Percentiles rank a stretch among this genome's conserved stretches.
Evolutionary conservation across 1,140 invertebrate genomes (phyloP).

Genomic region (Aphidius gifuensis): DNA sequence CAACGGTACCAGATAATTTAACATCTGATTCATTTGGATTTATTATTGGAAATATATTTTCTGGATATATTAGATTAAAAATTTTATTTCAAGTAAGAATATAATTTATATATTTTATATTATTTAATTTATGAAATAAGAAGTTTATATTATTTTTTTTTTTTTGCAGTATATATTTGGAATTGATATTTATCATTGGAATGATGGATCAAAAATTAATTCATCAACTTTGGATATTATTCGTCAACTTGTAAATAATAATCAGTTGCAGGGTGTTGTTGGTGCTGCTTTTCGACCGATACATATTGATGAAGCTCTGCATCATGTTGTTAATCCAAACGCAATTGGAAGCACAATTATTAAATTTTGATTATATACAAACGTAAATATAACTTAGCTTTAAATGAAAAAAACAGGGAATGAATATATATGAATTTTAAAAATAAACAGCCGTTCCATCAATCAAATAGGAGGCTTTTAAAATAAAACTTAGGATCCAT

Average conservation of each 20-base stretch:
- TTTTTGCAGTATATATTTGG: constrained; percentile 46
- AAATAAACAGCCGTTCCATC: constrained; percentile 1
- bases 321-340: constrained; percentile 63
- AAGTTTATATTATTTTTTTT: constrained; percentile 10
- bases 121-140: constrained; percentile 3
- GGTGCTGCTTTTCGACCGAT: constrained; percentile 66
- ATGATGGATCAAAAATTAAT: constrained; percentile 54
- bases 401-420: constrained; percentile 5
- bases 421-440: constrained; percentile 6
- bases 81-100: constrained; percentile 48
- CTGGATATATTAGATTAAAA: constrained; percentile 50
- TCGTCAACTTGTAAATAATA: constrained; percentile 55
- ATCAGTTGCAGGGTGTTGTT: constrained; percentile 60
- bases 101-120: constrained; percentile 13
- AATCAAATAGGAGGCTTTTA: neutral
- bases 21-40: constrained; percentile 60
- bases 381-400: neutral
- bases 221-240: constrained; percentile 54
- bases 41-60: constrained; percentile 53
- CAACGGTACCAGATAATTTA: constrained; percentile 52
- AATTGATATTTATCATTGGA: constrained; percentile 44
- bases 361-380: constrained; percentile 59
- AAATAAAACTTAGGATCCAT: no score
- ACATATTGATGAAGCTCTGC: constrained; percentile 67
- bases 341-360: constrained; percentile 74